Evolutionary conservation across 1,140 invertebrate genomes (phyloP).

Genomic region (Aphelenchoides avenae): DNA sequence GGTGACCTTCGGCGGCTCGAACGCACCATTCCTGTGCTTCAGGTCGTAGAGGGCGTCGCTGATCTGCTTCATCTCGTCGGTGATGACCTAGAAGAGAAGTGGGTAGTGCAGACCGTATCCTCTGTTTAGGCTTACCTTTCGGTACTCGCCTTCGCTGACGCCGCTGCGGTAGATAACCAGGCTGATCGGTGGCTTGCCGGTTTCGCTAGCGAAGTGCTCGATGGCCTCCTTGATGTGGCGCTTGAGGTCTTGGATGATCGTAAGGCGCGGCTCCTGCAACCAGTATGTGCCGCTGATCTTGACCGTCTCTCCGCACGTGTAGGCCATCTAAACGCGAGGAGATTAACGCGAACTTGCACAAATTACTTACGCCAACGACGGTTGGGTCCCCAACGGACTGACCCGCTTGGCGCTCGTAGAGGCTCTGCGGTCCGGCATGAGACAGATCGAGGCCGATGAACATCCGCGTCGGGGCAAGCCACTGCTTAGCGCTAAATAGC

Average conservation of each 20-base stretch:
- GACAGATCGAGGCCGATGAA: too few relatives aligned
- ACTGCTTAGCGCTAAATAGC: too few relatives aligned
- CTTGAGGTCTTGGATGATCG: constrained; percentile 4
- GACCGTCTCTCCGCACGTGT: constrained; percentile 5
- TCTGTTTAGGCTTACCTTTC: constrained; percentile 1
- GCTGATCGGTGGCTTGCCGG: background rate
- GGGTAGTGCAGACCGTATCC: background rate
- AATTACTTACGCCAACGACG: too few relatives aligned
- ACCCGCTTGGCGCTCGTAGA: too few relatives aligned
- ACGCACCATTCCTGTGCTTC: background rate
- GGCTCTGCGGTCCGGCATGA: too few relatives aligned
- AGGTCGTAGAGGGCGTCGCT: constrained; percentile 4
- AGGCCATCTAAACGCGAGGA: constrained; percentile 12
- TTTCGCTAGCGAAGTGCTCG: background rate
- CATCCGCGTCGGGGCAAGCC: too few relatives aligned
- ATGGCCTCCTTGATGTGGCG: background rate
- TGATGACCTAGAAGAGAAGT: constrained; percentile 5
- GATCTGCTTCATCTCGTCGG: constrained; percentile 9
- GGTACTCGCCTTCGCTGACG: constrained; percentile 21
- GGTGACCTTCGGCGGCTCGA: background rate
- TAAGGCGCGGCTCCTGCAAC: constrained; percentile 9
- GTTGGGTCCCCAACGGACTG: too few relatives aligned
- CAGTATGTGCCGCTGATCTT: constrained; percentile 9
- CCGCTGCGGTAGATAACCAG: constrained; percentile 11
- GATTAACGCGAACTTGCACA: too few relatives aligned